These are phyloP conservation scores for Nemapogon koenigi DNA, from an alignment of 2,888 invertebrate genomes.

Conservation along the genomic window DNA sequence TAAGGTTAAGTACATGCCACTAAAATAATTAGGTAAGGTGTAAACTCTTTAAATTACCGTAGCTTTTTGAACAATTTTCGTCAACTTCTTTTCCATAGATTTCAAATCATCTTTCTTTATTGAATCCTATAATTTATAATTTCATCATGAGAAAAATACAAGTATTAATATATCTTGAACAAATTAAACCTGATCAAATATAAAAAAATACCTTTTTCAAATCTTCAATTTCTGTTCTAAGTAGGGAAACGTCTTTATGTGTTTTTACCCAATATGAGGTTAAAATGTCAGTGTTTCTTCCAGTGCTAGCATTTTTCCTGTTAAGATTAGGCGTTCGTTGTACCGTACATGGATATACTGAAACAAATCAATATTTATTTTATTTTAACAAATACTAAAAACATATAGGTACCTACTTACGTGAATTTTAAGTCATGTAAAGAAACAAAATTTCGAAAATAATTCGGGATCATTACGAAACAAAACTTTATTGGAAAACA, in stretches of 20 bases:
- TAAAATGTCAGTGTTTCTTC: conserved; percentile 1
- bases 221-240: conserved; percentile 32
- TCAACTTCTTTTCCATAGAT: conserved; percentile 37
- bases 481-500: no score
- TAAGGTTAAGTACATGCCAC: no score
- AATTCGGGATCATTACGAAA: no score
- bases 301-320: not conserved
- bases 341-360: conserved; percentile 18
- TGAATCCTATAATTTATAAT: conserved; percentile 24
- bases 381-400: no score
- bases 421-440: no score
- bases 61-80: conserved; percentile 28
- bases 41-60: no score
- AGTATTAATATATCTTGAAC: not conserved
- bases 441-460: no score
- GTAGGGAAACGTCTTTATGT: conserved; percentile 30
- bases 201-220: conserved; percentile 32
- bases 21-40: no score
- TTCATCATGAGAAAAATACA: not conserved
- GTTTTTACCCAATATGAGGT: conserved; percentile 25
- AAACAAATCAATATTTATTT: not conserved
- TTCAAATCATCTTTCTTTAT: conserved; percentile 38
- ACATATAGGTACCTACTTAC: no score
- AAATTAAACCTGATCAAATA: not conserved
- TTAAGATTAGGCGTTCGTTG: conserved; percentile 2